Evolutionary conservation across 2,113 vertebrate species (phyloP), one percentile per base, ranked within the genome.

Genomic region (Passer domesticus): DNA sequence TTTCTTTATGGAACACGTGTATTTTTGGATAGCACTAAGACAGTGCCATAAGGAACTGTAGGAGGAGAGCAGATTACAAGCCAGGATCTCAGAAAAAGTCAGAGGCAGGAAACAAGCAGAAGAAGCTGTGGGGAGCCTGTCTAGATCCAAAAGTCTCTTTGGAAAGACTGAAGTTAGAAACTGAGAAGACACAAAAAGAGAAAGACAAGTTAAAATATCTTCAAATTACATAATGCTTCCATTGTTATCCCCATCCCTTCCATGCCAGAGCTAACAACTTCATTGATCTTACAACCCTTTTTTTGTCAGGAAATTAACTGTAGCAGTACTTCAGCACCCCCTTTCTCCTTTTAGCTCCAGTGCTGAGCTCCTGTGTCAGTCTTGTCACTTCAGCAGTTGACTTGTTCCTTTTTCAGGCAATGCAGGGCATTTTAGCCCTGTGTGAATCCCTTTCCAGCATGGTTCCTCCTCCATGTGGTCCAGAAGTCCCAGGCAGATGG

Each of bases 11-110:
- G 87, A 95, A 91, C 37, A 72, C 35, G 50, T 47, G 25, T 95
- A 95, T 91, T 96, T 94, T 95, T 94, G 70, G 77, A 84, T 69
- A 89, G 74, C 49, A 35, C 52, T 92, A 72, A 78, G 74, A 63
- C 81, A 82, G 85, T 83, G 87, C 78, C 96, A 95, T 94, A 95
- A 95, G 93, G 87, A 92, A 69, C 81, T 73, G 96, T 96, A 92
- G 95, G 94, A 97, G 87, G 94, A 95, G 66, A 92, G 58, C 66
- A 92, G 69, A 92, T 72, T 91, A 93, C 75, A 89, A 92, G 69
- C 58, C 87, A 94, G 74, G 47, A 89, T 84, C 78, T 89, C 84
- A 73, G 63, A 89, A 62, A 87, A 93, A 95, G 87, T 76, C 84
- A 85, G 62, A 92, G 70, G 55, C 75, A 82, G 77, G 91, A 96